phyloP scores from a whole-genome alignment of 1,140 invertebrate species.

The Atopsyche davidsoni region DNA sequence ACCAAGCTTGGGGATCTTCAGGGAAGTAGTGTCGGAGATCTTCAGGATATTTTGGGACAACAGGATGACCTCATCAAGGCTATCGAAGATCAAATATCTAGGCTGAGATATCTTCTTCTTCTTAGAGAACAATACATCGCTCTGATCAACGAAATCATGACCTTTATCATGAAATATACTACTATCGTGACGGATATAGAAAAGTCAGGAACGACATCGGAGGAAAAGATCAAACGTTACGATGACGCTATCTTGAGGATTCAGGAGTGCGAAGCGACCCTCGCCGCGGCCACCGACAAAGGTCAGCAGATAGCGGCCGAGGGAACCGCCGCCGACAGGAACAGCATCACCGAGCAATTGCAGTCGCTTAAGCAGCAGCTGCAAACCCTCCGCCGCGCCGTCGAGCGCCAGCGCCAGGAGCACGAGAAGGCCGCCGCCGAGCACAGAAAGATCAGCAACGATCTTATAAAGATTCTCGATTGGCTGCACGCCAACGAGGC shows the following conservation, averaged over 20 bases:
- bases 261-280: slow-evolving; percentile 80
- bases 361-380: slow-evolving; percentile 82
- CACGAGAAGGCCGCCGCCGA: slow-evolving; percentile 83
- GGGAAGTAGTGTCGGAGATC: slow-evolving; percentile 64
- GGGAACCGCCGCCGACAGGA: slow-evolving; percentile 77
- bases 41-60: slow-evolving; percentile 71
- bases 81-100: slow-evolving; percentile 78
- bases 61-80: slow-evolving; percentile 77
- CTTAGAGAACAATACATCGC: slow-evolving; percentile 82
- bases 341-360: slow-evolving; percentile 79
- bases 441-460: slow-evolving; percentile 71
- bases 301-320: slow-evolving; percentile 86
- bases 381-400: slow-evolving; percentile 67
- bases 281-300: slow-evolving; percentile 82
- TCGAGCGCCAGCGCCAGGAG: slow-evolving; percentile 79
- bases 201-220: slow-evolving; percentile 66
- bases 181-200: slow-evolving; percentile 81
- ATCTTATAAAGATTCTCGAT: slow-evolving; percentile 74
- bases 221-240: slow-evolving; percentile 85
- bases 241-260: slow-evolving; percentile 79
- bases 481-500: slow-evolving; percentile 82
- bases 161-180: slow-evolving; percentile 81
- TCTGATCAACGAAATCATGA: slow-evolving; percentile 78
- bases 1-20: slow-evolving; percentile 71
- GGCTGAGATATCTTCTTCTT: slow-evolving; percentile 67